phyloP scores from a whole-genome alignment of 2,797 vertebrate genomes.

The Lepidocolaptes lacrymiger region DNA sequence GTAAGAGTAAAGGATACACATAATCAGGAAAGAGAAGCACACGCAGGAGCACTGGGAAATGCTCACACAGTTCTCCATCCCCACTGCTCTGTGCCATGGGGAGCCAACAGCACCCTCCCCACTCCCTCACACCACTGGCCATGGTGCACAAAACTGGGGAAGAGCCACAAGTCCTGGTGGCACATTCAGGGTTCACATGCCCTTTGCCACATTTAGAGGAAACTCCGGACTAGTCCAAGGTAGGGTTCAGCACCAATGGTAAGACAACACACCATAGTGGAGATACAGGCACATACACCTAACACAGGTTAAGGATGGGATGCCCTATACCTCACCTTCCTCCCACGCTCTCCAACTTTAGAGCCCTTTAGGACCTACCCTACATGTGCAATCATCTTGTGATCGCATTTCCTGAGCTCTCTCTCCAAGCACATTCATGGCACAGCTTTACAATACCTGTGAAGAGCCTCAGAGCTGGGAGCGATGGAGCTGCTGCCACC shows the following conservation, averaged over 20 bases:
- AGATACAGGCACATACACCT: neutral
- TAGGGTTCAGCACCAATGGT: neutral
- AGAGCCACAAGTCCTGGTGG: accelerated
- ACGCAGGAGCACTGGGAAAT: accelerated
- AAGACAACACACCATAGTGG: neutral
- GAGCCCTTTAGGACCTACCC: neutral
- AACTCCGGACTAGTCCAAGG: neutral
- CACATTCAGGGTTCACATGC: neutral
- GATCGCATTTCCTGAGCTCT: neutral
- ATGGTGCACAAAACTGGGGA: accelerated
- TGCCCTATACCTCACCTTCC: neutral
- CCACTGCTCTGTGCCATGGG: accelerated
- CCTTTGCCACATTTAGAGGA: neutral
- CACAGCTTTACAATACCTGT: neutral
- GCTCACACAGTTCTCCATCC: accelerated
- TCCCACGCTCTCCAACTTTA: neutral
- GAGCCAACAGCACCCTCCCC: neutral
- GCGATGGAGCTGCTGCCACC: accelerated
- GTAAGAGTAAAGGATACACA: neutral
- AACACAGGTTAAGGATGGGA: neutral
- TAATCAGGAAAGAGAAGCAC: neutral
- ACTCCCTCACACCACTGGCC: accelerated
- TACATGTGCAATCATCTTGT: neutral
- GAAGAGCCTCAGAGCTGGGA: neutral
- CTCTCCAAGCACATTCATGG: neutral